Conservation (phyloP, 2,888 invertebrate species). For the Pimpla rufipes region DNA sequence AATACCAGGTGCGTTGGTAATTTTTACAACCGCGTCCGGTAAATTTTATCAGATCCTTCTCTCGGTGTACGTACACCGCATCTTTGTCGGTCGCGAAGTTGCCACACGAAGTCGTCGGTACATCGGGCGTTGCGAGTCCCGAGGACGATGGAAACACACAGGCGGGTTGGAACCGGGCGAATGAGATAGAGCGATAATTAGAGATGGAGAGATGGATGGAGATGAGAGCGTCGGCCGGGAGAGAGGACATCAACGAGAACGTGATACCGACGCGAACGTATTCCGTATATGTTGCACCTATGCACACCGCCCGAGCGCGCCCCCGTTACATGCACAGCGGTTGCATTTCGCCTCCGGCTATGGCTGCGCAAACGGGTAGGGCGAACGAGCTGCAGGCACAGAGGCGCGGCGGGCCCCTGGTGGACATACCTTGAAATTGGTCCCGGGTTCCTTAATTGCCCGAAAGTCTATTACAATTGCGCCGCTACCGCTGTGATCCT, state of each 20-base stretch:
- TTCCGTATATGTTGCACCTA: slow-evolving; percentile 18
- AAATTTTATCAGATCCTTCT: no score
- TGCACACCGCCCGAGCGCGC: neutral
- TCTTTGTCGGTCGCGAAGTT: neutral
- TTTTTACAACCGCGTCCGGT: no score
- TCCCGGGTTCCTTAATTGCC: slow-evolving; percentile 55
- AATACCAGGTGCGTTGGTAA: no score
- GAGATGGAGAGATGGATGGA: slow-evolving; percentile 43
- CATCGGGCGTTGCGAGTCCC: slow-evolving; percentile 3
- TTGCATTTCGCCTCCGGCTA: slow-evolving; percentile 31
- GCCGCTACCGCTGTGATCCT: slow-evolving; percentile 25
- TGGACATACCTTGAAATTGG: slow-evolving; percentile 57
- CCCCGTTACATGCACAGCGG: neutral
- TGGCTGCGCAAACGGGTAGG: slow-evolving; percentile 30
- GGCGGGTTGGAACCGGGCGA: neutral
- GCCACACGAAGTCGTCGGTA: neutral
- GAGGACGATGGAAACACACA: slow-evolving; percentile 33
- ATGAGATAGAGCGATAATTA: slow-evolving; percentile 40
- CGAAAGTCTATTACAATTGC: slow-evolving; percentile 65
- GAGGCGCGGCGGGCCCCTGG: slow-evolving; percentile 9
- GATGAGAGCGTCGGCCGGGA: slow-evolving; percentile 7
- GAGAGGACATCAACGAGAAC: slow-evolving; percentile 45
- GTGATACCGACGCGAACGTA: slow-evolving; percentile 19
- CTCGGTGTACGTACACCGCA: neutral
- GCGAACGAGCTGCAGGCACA: neutral